phyloP scores from a whole-genome alignment of 2,113 vertebrate species.

The Brachyistius frenatus region DNA sequence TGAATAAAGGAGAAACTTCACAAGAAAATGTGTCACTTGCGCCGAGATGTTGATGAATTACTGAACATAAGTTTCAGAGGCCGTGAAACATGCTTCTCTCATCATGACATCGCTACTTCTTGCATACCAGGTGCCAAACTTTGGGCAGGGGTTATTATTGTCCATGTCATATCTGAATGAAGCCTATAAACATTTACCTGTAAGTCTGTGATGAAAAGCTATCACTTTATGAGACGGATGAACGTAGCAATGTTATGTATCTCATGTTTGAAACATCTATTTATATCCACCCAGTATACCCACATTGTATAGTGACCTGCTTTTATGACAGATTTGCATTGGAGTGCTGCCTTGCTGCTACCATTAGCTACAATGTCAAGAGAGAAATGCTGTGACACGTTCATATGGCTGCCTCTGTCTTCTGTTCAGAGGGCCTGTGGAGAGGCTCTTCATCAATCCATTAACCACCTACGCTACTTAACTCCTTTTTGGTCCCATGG shows the following conservation, averaged over 20 bases:
- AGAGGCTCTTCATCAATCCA: constrained; percentile 76
- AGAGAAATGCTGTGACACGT: constrained; percentile 53
- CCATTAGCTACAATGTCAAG: constrained; percentile 62
- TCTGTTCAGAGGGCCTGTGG: constrained; percentile 53
- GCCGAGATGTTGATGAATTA: neutral
- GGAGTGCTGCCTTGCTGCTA: constrained; percentile 40
- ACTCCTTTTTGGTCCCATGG: constrained; percentile 73
- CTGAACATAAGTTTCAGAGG: neutral
- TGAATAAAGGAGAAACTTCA: too few species aligned
- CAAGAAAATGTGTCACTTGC: too few species aligned
- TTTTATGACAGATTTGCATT: constrained; percentile 55
- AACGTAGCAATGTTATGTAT: neutral
- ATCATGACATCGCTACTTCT: neutral
- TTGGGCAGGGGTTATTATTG: too few species aligned
- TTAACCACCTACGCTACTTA: constrained; percentile 74
- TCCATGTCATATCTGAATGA: neutral
- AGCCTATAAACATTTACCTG: neutral
- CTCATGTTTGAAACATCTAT: neutral
- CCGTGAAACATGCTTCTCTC: too few species aligned
- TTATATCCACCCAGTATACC: constrained; percentile 1
- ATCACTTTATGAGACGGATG: neutral
- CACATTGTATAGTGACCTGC: constrained; percentile 17
- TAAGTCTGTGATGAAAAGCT: neutral
- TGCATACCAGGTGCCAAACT: neutral
- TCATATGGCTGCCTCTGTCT: constrained; percentile 45